Evolutionary conservation across 2,113 vertebrate genomes (phyloP), one percentile per base, ranked within the genome.

Genomic region (Callithrix jacchus): DNA sequence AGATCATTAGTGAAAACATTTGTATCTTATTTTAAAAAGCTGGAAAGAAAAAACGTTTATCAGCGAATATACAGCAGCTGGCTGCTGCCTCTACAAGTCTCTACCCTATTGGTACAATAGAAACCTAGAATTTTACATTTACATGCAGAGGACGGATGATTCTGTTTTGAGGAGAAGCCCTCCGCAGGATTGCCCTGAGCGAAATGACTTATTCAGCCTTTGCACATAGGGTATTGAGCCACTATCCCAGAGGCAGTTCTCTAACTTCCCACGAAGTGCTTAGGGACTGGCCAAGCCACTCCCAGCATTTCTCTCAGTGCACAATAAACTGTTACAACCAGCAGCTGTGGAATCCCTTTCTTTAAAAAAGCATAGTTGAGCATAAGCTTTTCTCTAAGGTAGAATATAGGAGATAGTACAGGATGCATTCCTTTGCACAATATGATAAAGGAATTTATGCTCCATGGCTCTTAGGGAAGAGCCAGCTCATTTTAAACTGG

Each of bases 401-500:
- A 66, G 58, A 56, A 49, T 79, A 47, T 66, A 49, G 27, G 21
- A 87, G 61, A 37, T 70, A 64, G 52, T 42, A 35, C 64, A 86
- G 27, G 54, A 83, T 52, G 81, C 49, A 30, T 89, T 74, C 27
- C 23, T 96, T 91, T 42, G 37, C 37, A n/a, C 18, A 82, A 32
- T 61, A 49, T 27, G 70, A 88, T 79, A 95, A 89, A 73, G 40
- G 11, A 88, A 85, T 88, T 94, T 93, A 66, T 52, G 6, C 87
- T 77, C 42, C 58, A 25, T 32, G 40, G 8, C 40, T 90, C 91
- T 80, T 42, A 45, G 37, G 37, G 47, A 76, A 32, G 30, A 85
- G 35, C 37, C 40, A 79, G 35, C 40, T 95, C 76, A 58, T 66
- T 66, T 47, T 54, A 32, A 30, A 79, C 89, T 40, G 13, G 49